These are phyloP conservation scores for Eupithecia tripunctaria DNA, from an alignment of 2,888 invertebrate genomes.

Conservation along the genomic window DNA sequence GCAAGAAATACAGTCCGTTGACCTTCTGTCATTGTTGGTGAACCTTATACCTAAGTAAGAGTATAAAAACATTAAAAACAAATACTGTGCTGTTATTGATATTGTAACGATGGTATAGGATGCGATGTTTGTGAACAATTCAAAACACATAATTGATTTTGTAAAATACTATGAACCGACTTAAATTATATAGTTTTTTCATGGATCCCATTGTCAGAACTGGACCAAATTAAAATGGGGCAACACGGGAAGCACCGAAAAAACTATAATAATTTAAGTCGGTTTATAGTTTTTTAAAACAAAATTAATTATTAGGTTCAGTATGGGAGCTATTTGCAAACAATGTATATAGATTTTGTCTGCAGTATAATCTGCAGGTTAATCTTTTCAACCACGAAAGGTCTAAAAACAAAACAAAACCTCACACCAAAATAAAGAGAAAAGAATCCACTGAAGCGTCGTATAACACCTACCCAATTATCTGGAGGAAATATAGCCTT, in stretches of 20 bases:
- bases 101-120: background rate
- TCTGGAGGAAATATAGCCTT: constrained; percentile 15
- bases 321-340: too few relatives aligned
- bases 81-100: background rate
- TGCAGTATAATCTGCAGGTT: background rate
- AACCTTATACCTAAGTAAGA: background rate
- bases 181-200: too few relatives aligned
- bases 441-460: constrained; percentile 2
- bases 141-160: too few relatives aligned
- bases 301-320: too few relatives aligned
- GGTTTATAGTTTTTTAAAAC: too few relatives aligned
- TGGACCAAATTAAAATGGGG: too few relatives aligned
- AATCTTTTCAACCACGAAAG: background rate
- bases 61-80: background rate
- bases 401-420: background rate
- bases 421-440: background rate
- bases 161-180: too few relatives aligned
- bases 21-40: background rate
- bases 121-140: too few relatives aligned
- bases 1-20: background rate
- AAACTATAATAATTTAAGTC: too few relatives aligned
- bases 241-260: too few relatives aligned
- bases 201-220: too few relatives aligned
- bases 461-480: constrained; percentile 20
- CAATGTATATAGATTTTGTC: too few relatives aligned